phyloP scores from a whole-genome alignment of 2,888 invertebrate genomes.

The Calameuta pallipes region DNA sequence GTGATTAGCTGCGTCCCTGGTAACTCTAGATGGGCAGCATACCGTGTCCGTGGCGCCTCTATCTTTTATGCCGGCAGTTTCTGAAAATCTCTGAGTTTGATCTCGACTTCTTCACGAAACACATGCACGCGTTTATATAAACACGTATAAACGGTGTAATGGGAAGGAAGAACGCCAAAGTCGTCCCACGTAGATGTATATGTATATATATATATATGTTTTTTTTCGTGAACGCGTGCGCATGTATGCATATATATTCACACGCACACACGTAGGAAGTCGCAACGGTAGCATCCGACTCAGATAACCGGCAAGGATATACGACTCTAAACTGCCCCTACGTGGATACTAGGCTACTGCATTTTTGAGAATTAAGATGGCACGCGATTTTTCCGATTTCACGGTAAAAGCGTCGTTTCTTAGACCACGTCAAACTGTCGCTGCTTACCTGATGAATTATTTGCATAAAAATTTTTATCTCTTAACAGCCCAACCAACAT shows the following conservation, averaged over 20 bases:
- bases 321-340: slow-evolving; percentile 55
- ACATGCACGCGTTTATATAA: slow-evolving; percentile 43
- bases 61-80: slow-evolving; percentile 58
- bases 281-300: slow-evolving; percentile 57
- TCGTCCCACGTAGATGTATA: too few relatives aligned
- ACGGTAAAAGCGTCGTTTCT: too few relatives aligned
- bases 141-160: slow-evolving; percentile 50
- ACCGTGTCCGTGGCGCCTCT: slow-evolving; percentile 56
- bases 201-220: not conserved
- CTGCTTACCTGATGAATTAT: too few relatives aligned
- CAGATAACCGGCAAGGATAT: slow-evolving; percentile 52
- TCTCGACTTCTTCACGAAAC: slow-evolving; percentile 37
- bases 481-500: too few relatives aligned
- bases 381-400: slow-evolving; percentile 26
- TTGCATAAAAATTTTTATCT: too few relatives aligned
- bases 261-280: not conserved
- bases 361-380: slow-evolving; percentile 57
- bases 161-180: too few relatives aligned
- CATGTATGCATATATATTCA: not conserved
- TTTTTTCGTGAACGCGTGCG: not conserved
- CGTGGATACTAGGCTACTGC: slow-evolving; percentile 59
- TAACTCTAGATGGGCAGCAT: slow-evolving; percentile 59
- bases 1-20: slow-evolving; percentile 29
- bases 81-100: slow-evolving; percentile 56
- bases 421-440: too few relatives aligned